phyloP scores from a whole-genome alignment of 1,140 invertebrate genomes.

The Campoletis sonorensis region DNA sequence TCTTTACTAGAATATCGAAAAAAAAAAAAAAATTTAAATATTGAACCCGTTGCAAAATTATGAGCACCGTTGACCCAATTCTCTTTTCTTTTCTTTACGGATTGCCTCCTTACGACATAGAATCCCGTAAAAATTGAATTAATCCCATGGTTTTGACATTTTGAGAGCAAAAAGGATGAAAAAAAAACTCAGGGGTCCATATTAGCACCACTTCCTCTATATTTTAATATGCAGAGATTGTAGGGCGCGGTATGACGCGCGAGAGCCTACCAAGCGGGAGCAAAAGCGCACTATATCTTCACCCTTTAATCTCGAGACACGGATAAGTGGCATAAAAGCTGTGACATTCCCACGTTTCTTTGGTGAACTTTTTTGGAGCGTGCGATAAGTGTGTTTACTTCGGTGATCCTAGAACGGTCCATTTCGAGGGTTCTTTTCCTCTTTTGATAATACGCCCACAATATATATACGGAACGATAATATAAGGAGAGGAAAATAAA shows the following conservation, averaged over 20 bases:
- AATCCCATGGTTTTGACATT: too few species aligned
- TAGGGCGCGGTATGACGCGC: not conserved
- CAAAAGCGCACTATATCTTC: constrained; percentile 35
- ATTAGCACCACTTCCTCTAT: too few species aligned
- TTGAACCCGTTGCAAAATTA: too few species aligned
- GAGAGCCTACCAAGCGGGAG: not conserved
- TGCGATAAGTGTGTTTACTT: constrained; percentile 69
- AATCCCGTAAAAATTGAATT: too few species aligned
- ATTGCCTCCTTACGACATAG: too few species aligned
- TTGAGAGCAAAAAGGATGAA: too few species aligned
- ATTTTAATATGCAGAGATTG: not conserved
- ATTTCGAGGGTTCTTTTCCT: constrained; percentile 49
- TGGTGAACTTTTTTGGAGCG: constrained; percentile 58
- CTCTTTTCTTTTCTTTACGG: too few species aligned
- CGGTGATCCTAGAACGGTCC: constrained; percentile 55
- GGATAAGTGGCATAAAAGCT: constrained; percentile 68
- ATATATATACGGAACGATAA: constrained; percentile 10
- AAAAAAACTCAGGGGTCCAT: too few species aligned
- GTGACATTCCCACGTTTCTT: constrained; percentile 71
- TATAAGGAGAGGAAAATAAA: constrained; percentile 3
- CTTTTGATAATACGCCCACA: constrained; percentile 20
- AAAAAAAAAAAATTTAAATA: too few species aligned
- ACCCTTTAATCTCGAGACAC: constrained; percentile 67
- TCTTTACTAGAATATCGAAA: too few species aligned
- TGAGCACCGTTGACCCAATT: too few species aligned